These are phyloP conservation scores for Orius insidiosus DNA, from an alignment of 1,140 invertebrate species.

Conservation along the genomic window DNA sequence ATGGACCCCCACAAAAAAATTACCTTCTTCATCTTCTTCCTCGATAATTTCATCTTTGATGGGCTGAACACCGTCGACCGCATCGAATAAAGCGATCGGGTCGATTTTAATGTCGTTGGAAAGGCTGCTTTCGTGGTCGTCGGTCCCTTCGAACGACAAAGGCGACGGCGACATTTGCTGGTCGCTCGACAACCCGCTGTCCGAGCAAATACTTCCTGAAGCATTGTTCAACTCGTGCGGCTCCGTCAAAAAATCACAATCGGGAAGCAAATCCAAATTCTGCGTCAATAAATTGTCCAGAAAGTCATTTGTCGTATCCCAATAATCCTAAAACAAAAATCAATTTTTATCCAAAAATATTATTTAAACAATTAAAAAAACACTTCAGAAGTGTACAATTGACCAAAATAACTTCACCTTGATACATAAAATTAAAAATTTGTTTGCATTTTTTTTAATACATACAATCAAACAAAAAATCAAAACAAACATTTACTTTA, in stretches of 20 bases:
- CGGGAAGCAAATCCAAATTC: constrained; percentile 10
- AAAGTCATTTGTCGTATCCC: constrained; percentile 18
- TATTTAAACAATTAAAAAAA: no score
- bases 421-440: no score
- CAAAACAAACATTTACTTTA: no score
- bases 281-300: constrained; percentile 11
- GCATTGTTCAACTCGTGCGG: constrained; percentile 5
- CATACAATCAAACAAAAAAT: no score
- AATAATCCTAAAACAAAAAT: constrained; percentile 11
- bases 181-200: constrained; percentile 20
- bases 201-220: constrained; percentile 18
- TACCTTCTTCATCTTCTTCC: constrained; percentile 20
- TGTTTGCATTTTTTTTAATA: no score
- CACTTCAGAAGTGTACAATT: no score
- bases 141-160: constrained; percentile 7
- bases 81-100: no score
- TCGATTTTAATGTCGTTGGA: no score
- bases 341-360: neutral
- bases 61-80: no score
- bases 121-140: no score
- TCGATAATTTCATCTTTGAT: neutral
- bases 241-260: constrained; percentile 4
- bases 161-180: constrained; percentile 19
- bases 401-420: no score
- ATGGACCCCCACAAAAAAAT: constrained; percentile 7